Conservation (phyloP, 2,797 vertebrate species). For the Chelonia mydas region DNA sequence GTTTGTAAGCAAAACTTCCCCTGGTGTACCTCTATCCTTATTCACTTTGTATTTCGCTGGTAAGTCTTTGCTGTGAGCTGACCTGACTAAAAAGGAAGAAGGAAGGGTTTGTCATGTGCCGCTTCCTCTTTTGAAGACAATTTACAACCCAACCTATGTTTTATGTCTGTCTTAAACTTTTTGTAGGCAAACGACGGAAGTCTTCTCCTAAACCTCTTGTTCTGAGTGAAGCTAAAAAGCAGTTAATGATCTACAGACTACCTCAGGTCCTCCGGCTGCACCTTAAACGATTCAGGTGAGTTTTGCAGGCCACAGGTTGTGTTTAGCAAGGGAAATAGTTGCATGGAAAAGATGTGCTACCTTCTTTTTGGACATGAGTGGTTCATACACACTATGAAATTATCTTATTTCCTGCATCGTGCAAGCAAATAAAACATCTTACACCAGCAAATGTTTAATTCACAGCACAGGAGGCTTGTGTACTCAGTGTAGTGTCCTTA, state of each 20-base stretch:
- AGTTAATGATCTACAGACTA: constrained; percentile 99
- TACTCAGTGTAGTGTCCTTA: accelerated
- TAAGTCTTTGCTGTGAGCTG: background rate
- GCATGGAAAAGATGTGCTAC: background rate
- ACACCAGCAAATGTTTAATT: background rate
- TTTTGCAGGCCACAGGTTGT: background rate
- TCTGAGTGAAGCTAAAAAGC: constrained; percentile 97
- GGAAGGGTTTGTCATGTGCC: background rate
- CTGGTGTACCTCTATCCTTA: background rate
- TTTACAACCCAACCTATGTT: background rate
- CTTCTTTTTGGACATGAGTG: accelerated
- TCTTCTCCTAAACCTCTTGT: constrained; percentile 96
- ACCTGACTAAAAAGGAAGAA: background rate
- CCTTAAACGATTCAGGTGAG: constrained; percentile 99
- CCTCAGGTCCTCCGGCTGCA: constrained; percentile 99
- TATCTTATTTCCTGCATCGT: accelerated
- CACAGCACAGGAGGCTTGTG: background rate
- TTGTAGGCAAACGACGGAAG: constrained; percentile 93
- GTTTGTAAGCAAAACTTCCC: background rate
- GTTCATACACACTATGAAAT: accelerated
- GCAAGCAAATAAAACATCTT: accelerated
- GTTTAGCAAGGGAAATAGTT: background rate
- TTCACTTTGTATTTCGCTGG: accelerated
- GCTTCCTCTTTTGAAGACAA: background rate
- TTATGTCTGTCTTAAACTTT: constrained; percentile 40